phyloP scores from a whole-genome alignment of 2,888 invertebrate species.

The Gerris lacustris region DNA sequence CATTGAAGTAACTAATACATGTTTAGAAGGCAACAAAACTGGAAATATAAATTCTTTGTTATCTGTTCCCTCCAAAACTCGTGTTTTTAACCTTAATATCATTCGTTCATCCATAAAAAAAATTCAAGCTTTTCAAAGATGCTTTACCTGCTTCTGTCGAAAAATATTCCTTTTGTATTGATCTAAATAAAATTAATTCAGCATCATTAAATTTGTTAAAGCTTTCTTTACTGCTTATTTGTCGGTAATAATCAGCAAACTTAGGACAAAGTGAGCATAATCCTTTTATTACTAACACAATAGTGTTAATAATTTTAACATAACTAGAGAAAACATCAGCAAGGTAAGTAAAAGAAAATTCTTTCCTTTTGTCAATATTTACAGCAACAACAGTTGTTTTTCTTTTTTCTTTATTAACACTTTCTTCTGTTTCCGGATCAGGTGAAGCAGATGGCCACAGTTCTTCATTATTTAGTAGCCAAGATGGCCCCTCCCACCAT shows the following conservation, averaged over 20 bases:
- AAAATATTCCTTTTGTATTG: slow-evolving; percentile 17
- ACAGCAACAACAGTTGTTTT: background rate
- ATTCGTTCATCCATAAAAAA: slow-evolving; percentile 10
- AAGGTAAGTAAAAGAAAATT: background rate
- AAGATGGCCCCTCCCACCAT: too few species aligned
- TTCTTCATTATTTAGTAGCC: too few species aligned
- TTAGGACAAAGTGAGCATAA: too few species aligned
- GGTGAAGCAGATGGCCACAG: slow-evolving; percentile 12
- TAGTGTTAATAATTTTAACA: slow-evolving; percentile 14
- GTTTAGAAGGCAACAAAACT: slow-evolving; percentile 7
- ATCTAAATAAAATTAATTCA: slow-evolving; percentile 10
- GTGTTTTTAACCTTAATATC: slow-evolving; percentile 11
- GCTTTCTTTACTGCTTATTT: slow-evolving; percentile 1
- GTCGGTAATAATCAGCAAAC: too few species aligned
- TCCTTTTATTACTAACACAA: slow-evolving; percentile 9
- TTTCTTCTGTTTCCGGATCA: background rate
- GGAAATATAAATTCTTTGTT: too few species aligned
- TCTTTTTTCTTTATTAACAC: slow-evolving; percentile 12
- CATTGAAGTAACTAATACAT: slow-evolving; percentile 2
- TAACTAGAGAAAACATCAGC: slow-evolving; percentile 8
- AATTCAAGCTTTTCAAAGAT: background rate
- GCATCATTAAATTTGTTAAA: slow-evolving; percentile 16
- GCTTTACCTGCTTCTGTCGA: background rate
- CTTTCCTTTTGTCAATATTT: background rate
- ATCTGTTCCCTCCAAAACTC: slow-evolving; percentile 12